Conservation (phyloP, 2,113 vertebrate genomes). For the Papio anubis region DNA sequence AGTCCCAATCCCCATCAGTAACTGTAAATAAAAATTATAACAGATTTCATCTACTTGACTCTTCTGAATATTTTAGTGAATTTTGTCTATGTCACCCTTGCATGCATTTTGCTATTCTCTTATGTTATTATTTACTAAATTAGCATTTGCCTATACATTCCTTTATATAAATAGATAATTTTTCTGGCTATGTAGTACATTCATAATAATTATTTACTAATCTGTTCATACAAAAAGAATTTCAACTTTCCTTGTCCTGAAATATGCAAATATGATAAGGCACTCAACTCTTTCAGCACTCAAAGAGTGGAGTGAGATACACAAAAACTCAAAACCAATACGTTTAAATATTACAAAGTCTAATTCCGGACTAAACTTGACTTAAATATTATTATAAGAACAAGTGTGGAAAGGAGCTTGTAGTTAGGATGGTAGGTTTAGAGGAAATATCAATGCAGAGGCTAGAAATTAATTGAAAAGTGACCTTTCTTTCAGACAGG, state of each 20-base stretch:
- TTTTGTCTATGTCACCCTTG: neutral
- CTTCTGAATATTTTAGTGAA: neutral
- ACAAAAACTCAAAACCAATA: neutral
- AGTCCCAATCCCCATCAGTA: neutral
- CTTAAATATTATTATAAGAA: neutral
- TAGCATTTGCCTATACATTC: neutral
- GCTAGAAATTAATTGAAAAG: neutral
- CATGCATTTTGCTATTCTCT: neutral
- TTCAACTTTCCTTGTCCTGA: neutral
- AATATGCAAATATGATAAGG: neutral
- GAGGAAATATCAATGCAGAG: neutral
- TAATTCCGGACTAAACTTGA: neutral
- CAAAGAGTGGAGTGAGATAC: neutral
- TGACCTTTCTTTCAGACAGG: neutral
- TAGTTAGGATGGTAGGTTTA: neutral
- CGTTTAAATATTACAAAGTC: neutral
- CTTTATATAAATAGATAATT: neutral
- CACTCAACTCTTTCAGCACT: neutral
- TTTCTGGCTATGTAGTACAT: neutral
- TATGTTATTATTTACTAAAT: slow-evolving; percentile 1
- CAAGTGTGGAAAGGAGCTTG: neutral
- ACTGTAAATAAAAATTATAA: neutral
- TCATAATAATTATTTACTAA: neutral
- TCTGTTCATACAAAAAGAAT: neutral
- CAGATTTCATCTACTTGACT: neutral